Conservation (phyloP, 2,888 invertebrate genomes). For the Diplolepis rosae region DNA sequence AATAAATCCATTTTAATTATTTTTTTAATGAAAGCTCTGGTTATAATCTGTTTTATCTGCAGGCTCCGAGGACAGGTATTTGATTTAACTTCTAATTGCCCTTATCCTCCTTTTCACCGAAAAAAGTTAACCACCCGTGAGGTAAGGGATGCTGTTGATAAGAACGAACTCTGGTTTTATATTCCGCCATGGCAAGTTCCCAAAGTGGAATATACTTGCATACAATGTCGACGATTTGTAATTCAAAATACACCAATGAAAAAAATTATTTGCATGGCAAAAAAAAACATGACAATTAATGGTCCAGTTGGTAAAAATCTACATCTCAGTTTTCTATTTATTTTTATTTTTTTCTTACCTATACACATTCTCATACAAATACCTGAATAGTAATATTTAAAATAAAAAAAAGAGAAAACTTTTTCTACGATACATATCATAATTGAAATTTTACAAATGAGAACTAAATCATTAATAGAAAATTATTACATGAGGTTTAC, state of each 20-base stretch:
- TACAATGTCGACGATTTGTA: neutral
- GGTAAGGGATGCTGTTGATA: conserved; percentile 19
- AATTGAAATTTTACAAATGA: too few species aligned
- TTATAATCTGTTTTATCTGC: neutral
- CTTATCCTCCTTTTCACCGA: neutral
- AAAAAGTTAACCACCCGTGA: neutral
- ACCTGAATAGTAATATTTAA: too few species aligned
- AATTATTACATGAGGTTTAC: too few species aligned
- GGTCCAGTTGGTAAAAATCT: neutral
- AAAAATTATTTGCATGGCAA: neutral
- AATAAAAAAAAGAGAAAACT: too few species aligned
- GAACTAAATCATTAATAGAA: too few species aligned
- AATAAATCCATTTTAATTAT: neutral
- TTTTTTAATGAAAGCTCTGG: neutral
- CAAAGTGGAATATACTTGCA: neutral
- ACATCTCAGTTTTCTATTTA: too few species aligned
- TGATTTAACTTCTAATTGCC: neutral
- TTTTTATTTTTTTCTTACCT: too few species aligned
- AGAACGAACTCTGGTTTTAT: neutral
- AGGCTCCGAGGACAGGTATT: neutral
- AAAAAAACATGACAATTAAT: neutral
- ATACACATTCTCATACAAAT: too few species aligned
- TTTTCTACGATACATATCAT: too few species aligned
- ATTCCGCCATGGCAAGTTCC: neutral
- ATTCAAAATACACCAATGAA: neutral